Evolutionary conservation across 2,797 vertebrate genomes (phyloP).

Genomic region (Danionella dracula): DNA sequence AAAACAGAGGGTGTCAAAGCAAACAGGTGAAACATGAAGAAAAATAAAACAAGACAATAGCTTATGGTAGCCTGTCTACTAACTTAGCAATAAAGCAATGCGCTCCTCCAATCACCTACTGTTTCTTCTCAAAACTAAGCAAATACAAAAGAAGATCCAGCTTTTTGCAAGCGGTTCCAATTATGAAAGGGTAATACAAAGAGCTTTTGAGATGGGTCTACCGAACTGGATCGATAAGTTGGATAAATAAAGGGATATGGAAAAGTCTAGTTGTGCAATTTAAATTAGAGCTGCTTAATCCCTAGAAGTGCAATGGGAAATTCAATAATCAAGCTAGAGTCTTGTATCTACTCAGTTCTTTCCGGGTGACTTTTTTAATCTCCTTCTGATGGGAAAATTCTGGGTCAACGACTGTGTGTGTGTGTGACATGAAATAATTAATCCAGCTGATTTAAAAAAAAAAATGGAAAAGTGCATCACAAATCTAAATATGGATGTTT

Average conservation of each 20-base stretch:
- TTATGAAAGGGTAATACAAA: conserved; percentile 28
- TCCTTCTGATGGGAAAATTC: conserved; percentile 30
- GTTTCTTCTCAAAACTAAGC: neutral
- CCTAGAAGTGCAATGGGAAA: conserved; percentile 36
- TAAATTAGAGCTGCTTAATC: conserved; percentile 41
- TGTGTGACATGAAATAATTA: conserved; percentile 38
- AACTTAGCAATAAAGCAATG: neutral
- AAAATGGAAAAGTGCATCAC: conserved; percentile 9
- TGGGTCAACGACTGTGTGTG: conserved; percentile 20
- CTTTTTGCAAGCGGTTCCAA: neutral
- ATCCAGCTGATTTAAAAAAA: conserved; percentile 10
- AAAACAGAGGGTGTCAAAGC: conserved; percentile 43
- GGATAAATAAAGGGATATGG: conserved; percentile 24
- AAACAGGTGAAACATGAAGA: conserved; percentile 45
- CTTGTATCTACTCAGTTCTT: conserved; percentile 23
- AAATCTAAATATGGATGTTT: conserved; percentile 26
- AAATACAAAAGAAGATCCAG: neutral
- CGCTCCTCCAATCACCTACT: conserved; percentile 5
- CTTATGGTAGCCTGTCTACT: conserved; percentile 20
- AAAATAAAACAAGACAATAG: conserved; percentile 15
- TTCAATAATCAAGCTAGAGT: conserved; percentile 40
- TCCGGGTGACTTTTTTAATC: conserved; percentile 39
- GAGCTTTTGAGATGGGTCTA: conserved; percentile 32
- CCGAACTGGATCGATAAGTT: conserved; percentile 27
- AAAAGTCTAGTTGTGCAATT: conserved; percentile 30